A percentile compares a stretch with the other conserved stretches of the same genome.
phyloP scores from a whole-genome alignment of 2,888 invertebrate species.

The Cloeon dipterum region DNA sequence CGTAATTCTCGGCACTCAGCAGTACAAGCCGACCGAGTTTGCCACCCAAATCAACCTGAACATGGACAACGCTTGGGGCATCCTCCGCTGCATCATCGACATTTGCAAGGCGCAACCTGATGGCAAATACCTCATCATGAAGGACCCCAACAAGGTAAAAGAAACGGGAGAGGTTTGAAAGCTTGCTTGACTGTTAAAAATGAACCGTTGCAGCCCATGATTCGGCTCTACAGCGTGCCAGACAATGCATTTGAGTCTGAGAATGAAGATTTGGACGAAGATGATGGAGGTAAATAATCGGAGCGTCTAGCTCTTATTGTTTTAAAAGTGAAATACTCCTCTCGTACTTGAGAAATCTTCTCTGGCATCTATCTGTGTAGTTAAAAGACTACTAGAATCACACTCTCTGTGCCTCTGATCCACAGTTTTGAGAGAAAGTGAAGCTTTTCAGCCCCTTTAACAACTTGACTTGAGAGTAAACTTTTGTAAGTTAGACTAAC shows the following conservation, averaged over 20 bases:
- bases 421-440: constrained; percentile 4
- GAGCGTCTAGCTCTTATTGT: not conserved
- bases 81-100: constrained; percentile 89
- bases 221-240: constrained; percentile 92
- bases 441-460: constrained; percentile 18
- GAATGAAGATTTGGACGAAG: constrained; percentile 72
- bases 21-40: constrained; percentile 95
- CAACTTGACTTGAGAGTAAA: no score
- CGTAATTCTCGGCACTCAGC: constrained; percentile 89
- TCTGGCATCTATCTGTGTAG: no score
- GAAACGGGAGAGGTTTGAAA: not conserved
- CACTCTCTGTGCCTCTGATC: not conserved
- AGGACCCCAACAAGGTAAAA: constrained; percentile 80
- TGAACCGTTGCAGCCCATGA: constrained; percentile 44
- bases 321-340: not conserved
- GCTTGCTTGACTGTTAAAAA: not conserved
- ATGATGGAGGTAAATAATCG: constrained; percentile 28
- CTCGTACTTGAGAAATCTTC: not conserved
- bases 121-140: constrained; percentile 88
- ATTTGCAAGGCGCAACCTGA: constrained; percentile 92
- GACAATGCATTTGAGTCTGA: constrained; percentile 97
- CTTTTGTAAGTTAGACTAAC: no score
- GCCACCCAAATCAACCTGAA: constrained; percentile 96
- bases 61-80: constrained; percentile 99
- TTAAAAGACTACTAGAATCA: not conserved